These are phyloP conservation scores for Andinoacara biseriatus DNA, from an alignment of 2,113 vertebrate species.

Conservation along the genomic window DNA sequence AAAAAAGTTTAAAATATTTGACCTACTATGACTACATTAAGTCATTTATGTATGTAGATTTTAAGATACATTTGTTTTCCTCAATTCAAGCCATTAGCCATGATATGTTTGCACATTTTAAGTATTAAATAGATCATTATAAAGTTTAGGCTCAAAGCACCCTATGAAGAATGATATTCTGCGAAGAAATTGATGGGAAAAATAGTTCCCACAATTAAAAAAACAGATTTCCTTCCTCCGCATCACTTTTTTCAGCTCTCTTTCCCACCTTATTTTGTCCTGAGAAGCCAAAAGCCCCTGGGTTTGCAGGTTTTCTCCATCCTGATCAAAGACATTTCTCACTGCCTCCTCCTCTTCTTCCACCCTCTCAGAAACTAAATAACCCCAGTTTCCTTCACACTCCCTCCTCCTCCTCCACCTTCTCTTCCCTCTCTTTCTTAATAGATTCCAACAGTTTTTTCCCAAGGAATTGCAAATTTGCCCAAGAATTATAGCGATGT, in stretches of 20 bases:
- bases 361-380: constrained; percentile 12
- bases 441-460: constrained; percentile 18
- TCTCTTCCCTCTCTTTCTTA: not conserved
- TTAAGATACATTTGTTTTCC: rapidly evolving
- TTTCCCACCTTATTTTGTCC: constrained; percentile 1
- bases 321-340: constrained; percentile 45
- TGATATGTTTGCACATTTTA: not conserved
- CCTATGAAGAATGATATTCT: not conserved
- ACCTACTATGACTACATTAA: not conserved
- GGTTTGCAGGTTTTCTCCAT: constrained; percentile 38
- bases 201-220: not conserved
- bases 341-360: constrained; percentile 15
- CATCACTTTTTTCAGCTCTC: not conserved
- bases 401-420: not conserved
- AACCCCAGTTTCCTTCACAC: not conserved
- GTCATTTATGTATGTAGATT: not conserved
- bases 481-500: constrained; percentile 19
- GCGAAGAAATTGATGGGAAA: not conserved
- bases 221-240: not conserved
- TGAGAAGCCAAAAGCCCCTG: constrained; percentile 40
- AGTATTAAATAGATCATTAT: not conserved
- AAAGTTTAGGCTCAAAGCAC: not conserved
- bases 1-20: not conserved
- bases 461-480: constrained; percentile 46
- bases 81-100: not conserved